Percentiles rank a stretch among this genome's conserved stretches.
These are phyloP conservation scores for Sturnus vulgaris DNA, from an alignment of 2,113 vertebrate species.

Conservation along the genomic window DNA sequence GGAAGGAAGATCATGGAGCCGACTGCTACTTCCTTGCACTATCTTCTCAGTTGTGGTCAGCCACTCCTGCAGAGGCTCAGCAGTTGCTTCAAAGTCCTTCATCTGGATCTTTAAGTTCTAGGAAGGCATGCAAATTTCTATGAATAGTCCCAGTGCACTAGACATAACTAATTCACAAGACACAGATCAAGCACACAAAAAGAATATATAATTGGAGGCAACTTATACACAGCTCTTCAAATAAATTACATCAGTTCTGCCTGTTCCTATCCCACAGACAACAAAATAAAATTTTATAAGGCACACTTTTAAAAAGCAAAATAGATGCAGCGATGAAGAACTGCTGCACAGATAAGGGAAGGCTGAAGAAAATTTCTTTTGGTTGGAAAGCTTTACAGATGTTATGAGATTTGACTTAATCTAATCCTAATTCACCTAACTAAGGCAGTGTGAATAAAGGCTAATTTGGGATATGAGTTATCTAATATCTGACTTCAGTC, in stretches of 20 bases:
- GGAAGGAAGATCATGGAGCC: slow-evolving; percentile 87
- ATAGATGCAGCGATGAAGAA: not conserved
- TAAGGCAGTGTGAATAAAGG: not conserved
- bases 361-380: not conserved
- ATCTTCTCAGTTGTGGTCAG: slow-evolving; percentile 82
- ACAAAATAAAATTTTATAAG: not conserved
- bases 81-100: slow-evolving; percentile 90
- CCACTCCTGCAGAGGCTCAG: slow-evolving; percentile 91
- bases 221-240: not conserved
- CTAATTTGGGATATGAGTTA: not conserved
- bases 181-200: not conserved
- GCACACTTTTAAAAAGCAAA: not conserved
- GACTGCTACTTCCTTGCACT: slow-evolving; percentile 85
- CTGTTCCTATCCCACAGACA: not conserved
- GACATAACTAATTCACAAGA: not conserved
- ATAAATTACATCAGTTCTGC: not conserved
- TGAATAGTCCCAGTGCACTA: not conserved
- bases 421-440: not conserved
- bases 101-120: slow-evolving; percentile 92
- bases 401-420: not conserved
- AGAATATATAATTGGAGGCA: not conserved
- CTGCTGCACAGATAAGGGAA: not conserved
- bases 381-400: not conserved
- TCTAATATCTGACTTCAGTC: not conserved
- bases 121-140: not conserved